phyloP scores from a whole-genome alignment of 1,140 invertebrate species.

The Drosophila erecta region DNA sequence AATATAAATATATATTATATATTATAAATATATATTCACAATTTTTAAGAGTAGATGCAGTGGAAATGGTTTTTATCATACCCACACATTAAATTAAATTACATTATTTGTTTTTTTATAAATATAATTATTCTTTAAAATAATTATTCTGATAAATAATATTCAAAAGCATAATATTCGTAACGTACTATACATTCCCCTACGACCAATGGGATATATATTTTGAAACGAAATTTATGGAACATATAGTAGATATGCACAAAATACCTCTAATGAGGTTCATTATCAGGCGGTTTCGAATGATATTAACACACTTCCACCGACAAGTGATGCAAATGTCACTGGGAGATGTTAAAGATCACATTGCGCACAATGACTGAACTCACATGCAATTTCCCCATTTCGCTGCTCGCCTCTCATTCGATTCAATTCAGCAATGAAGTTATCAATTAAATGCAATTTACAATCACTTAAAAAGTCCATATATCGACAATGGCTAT shows the following conservation, averaged over 20 bases:
- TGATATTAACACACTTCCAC: constrained; percentile 10
- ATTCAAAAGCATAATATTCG: too few species aligned
- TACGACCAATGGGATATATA: too few species aligned
- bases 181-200: too few species aligned
- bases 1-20: too few species aligned
- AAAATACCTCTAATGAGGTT: not conserved
- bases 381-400: constrained; percentile 76
- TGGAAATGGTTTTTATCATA: too few species aligned
- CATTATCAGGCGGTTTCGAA: constrained; percentile 5
- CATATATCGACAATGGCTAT: constrained; percentile 25
- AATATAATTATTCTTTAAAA: too few species aligned
- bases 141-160: too few species aligned
- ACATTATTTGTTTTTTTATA: too few species aligned
- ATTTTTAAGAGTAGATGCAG: too few species aligned
- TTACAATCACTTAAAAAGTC: constrained; percentile 53
- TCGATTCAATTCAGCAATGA: constrained; percentile 18
- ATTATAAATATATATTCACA: too few species aligned
- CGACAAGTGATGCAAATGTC: constrained; percentile 12
- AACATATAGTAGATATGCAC: not conserved
- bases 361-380: constrained; percentile 47
- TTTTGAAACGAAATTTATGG: too few species aligned
- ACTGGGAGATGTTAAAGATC: constrained; percentile 24
- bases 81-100: too few species aligned
- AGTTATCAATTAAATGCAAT: constrained; percentile 50
- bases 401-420: constrained; percentile 33